These are phyloP conservation scores for Amazonetta brasiliensis DNA, from an alignment of 2,797 vertebrate genomes.

Conservation along the genomic window DNA sequence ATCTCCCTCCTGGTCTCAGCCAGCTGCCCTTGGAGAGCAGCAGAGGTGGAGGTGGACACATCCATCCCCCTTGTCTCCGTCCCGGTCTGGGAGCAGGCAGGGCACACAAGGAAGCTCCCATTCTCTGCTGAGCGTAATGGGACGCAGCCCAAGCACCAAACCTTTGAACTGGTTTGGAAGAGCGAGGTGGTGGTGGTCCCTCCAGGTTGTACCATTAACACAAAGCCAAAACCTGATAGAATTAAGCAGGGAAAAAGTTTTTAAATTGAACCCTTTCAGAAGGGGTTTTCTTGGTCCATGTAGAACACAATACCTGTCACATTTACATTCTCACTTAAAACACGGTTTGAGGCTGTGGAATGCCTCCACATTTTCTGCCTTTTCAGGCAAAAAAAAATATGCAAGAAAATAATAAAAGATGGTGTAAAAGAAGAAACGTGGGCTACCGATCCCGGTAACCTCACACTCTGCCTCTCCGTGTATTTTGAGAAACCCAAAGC, in stretches of 20 bases:
- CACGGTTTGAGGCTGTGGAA: neutral
- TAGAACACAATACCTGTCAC: neutral
- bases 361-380: neutral
- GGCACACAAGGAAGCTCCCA: neutral
- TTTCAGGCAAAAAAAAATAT: neutral
- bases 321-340: neutral
- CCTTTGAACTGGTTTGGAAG: neutral
- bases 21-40: too few species aligned
- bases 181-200: neutral
- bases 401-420: neutral
- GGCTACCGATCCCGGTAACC: neutral
- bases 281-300: neutral
- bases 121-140: rapidly evolving
- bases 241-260: neutral
- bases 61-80: rapidly evolving
- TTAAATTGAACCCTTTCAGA: neutral
- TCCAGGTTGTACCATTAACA: neutral
- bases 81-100: neutral
- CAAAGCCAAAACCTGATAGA: neutral
- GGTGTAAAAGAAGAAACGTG: neutral
- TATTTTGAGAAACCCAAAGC: neutral
- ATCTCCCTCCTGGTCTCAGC: too few species aligned
- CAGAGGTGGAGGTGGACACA: too few species aligned
- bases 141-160: neutral
- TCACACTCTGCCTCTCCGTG: neutral